A percentile compares a stretch with the other conserved stretches of the same genome.
phyloP scores from a whole-genome alignment of 2,797 vertebrate species.

The Myotis pilosus region DNA sequence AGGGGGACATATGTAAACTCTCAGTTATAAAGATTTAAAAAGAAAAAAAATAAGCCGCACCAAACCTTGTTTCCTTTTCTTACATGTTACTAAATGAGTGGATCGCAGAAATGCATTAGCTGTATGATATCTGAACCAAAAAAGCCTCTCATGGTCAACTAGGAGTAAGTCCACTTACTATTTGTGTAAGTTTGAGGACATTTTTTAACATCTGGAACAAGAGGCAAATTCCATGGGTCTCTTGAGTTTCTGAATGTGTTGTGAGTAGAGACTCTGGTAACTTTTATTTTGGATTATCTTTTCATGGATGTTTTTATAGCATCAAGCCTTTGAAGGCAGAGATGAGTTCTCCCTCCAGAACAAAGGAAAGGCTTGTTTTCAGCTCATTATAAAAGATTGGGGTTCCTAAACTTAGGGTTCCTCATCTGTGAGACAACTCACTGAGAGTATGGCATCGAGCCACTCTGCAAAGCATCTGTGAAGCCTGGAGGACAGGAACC shows the following conservation, averaged over 20 bases:
- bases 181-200: constrained; percentile 22
- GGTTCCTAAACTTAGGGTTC: not conserved
- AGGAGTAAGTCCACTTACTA: not conserved
- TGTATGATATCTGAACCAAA: constrained; percentile 2
- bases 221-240: not conserved
- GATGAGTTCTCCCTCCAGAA: not conserved
- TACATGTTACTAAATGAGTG: constrained; percentile 6
- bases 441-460: not conserved
- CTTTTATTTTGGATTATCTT: not conserved
- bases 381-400: not conserved
- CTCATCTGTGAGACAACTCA: not conserved
- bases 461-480: not conserved
- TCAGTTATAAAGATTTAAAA: too few relatives aligned
- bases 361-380: not conserved
- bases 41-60: constrained; percentile 30
- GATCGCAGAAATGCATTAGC: constrained; percentile 2
- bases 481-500: not conserved
- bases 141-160: not conserved
- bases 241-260: not conserved
- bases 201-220: not conserved
- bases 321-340: not conserved
- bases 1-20: too few relatives aligned
- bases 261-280: not conserved
- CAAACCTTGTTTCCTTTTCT: constrained; percentile 49
- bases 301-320: not conserved